Base-by-base conservation (phyloP, 2,888 invertebrate species). In the Leptogaster cylindrica region DNA sequence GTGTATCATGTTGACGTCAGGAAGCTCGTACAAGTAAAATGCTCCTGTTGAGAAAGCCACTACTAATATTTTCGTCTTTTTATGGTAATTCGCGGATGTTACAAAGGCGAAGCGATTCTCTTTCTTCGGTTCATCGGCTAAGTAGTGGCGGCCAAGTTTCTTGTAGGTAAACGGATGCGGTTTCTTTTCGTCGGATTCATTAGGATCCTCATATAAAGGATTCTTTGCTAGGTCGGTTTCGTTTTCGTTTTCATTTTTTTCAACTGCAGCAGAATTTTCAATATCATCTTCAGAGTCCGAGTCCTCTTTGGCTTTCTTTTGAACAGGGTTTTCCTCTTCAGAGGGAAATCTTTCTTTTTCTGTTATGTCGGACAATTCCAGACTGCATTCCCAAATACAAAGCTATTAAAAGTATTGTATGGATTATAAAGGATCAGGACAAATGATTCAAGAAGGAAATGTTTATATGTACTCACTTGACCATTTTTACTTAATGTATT, bases 21-120 rank as follows among this genome's bases (percentile, higher is more conserved):
- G 97, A 83, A 98, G 85, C 80, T 98, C 97, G 77, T 97, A 93
- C 0, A 99, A 84, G 77, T 91, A 92, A 83, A 99, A 98, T 23
- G 90, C 86, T 1, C 99, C 99, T 71, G 88, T 92, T 12, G 90
- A 90, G 78, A 94, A 98, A 5, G 95, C 97, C 31, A 92, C 89
- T 0, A 97, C 92, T 65, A 99, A 82, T 71, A 98, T 86, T 77
- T 89, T 90, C 0, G 88, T 88, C 1, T 85, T 83, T 72, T 86
- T 87, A 78, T 97, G 93, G 79, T 93, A 98, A 48, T 91, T 89
- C 0, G 91, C 90, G 0, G 94, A 86, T 0, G 95, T 92, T 0
- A 98, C 79, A 64, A 84, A 80, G 0, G 89, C 88, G 70, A 87
- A 84, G 46, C 82, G 83, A 72, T 87, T 80, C 10, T 86, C 84